Conservation (phyloP, 2,113 vertebrate genomes). For the Rattus norvegicus region DNA sequence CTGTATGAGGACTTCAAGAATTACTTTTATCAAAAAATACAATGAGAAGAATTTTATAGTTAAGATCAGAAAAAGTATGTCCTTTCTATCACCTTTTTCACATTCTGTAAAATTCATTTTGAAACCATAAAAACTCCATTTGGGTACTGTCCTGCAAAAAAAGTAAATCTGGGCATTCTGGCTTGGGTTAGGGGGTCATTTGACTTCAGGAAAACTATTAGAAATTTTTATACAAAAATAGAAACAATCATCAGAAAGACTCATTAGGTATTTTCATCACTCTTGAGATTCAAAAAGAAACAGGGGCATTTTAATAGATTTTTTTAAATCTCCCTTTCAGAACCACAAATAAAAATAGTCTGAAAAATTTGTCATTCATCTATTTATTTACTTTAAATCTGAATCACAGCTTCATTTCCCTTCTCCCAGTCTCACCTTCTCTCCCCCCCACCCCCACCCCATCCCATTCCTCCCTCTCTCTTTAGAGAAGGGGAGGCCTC, state of each 20-base stretch:
- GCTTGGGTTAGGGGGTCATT: conserved; percentile 28
- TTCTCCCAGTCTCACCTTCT: no score
- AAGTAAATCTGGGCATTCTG: conserved; percentile 40
- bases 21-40: conserved; percentile 66
- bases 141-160: conserved; percentile 34
- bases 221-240: conserved; percentile 65
- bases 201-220: conserved; percentile 30
- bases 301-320: background rate
- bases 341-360: background rate
- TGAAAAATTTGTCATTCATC: background rate
- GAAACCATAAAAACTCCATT: conserved; percentile 27
- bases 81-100: conserved; percentile 58
- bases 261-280: conserved; percentile 29
- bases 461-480: no score
- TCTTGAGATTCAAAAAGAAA: conserved; percentile 22
- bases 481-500: background rate
- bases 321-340: background rate
- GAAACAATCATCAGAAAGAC: conserved; percentile 22
- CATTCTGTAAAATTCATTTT: conserved; percentile 54
- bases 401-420: no score
- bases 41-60: conserved; percentile 27
- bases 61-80: background rate
- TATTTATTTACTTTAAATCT: no score
- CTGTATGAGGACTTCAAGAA: background rate
- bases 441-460: no score